Base-by-base conservation (phyloP, 2,797 vertebrate genomes). In the Hemibagrus guttatus region DNA sequence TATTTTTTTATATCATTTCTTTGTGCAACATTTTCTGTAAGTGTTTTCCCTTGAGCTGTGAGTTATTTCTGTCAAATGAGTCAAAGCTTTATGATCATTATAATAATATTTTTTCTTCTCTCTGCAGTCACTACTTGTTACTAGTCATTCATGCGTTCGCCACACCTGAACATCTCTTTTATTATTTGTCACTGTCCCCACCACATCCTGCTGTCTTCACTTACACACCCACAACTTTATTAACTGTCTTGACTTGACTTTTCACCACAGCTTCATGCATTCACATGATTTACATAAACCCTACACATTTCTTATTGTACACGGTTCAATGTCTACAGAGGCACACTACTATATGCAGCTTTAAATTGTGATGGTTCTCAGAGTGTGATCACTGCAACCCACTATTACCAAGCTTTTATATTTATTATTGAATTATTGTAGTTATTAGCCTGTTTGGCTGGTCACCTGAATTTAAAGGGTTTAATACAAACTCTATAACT, bases 1-100 rank as follows among this genome's bases (percentile, higher is more conserved):
- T 88, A 84, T 85, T 89, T 89, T 88, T 54, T 69, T 71, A 85
- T 88, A 88, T 64, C 26, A 23, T 3, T 21, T 75, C 86, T 88
- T 84, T 85, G 74, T 46, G 66, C 42, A 84, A 39, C 19, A 8
- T 79, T 83, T 78, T 80, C 42, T 75, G 52, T 78, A 46, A 80
- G 81, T 52, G 23, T 63, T 85, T 69, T 28, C 54, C 28, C 75
- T 58, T 58, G 13, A 49, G 66, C 26, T 54, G 4, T 61, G 85
- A 75, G 54, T 72, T 82, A 59, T 56, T 72, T 80, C 58, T 63
- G 56, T 82, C 63, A 82, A 69, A 81, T 88, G 64, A 89, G 81
- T 89, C 84, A 88, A 72, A 80, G 54, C 26, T 86, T 66, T 56
- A 21, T 58, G 79, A 75, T 61, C n/a, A 49, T 49, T 9, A 49